Conservation (phyloP, 2,888 invertebrate species). For the Panopea generosa region DNA sequence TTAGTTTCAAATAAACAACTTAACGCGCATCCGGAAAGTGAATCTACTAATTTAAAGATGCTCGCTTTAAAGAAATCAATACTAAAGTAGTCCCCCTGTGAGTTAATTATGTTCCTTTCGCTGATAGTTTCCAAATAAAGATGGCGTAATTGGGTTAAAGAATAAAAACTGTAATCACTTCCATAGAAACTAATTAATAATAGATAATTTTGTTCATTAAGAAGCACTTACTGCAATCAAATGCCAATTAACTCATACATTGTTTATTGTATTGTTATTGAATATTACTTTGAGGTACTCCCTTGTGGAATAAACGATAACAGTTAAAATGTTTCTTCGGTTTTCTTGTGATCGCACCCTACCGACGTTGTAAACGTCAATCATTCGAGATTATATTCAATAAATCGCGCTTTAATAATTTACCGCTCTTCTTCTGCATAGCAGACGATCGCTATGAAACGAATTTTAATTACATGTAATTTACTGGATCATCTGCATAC, state of each 20-base stretch:
- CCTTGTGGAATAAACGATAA: neutral
- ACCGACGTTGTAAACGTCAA: conserved; percentile 17
- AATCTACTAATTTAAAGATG: too few species aligned
- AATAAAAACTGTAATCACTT: conserved; percentile 11
- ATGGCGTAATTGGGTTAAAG: conserved; percentile 1
- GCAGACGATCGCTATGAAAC: conserved; percentile 6
- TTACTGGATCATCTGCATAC: conserved; percentile 18
- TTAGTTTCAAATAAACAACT: too few species aligned
- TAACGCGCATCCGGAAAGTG: too few species aligned
- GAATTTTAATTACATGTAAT: conserved; percentile 21
- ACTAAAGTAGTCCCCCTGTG: conserved; percentile 3
- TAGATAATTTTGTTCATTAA: conserved; percentile 22
- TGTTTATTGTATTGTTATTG: conserved; percentile 9
- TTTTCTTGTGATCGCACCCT: neutral
- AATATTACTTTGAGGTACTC: neutral
- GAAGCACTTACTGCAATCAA: conserved; percentile 6
- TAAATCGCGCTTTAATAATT: conserved; percentile 39
- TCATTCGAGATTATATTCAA: conserved; percentile 14
- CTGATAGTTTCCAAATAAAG: conserved; percentile 6
- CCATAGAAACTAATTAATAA: conserved; percentile 29
- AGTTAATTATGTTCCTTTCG: conserved; percentile 14
- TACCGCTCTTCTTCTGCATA: conserved; percentile 8
- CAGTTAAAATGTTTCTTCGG: too few species aligned
- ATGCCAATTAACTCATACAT: conserved; percentile 5
- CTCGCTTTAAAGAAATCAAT: neutral